These are phyloP conservation scores for Tyto alba DNA, from an alignment of 2,113 vertebrate species.

Conservation along the genomic window DNA sequence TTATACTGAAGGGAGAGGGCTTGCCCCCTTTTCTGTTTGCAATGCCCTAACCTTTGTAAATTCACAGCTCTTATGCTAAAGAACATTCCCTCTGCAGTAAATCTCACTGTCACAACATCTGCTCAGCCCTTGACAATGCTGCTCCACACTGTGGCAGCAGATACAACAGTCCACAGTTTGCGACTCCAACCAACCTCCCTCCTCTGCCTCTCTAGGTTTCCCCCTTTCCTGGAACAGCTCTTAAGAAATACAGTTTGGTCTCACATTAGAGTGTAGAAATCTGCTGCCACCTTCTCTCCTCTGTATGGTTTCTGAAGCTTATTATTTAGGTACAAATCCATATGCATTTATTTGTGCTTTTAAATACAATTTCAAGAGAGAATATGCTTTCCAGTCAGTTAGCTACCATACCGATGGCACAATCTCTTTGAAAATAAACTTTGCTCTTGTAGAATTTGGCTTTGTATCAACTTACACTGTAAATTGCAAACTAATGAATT, in stretches of 20 bases:
- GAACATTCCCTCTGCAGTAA: not conserved
- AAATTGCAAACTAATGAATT: slow-evolving; percentile 64
- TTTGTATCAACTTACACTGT: slow-evolving; percentile 36
- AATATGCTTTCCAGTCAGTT: not conserved
- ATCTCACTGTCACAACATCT: not conserved
- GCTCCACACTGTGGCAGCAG: fast-evolving
- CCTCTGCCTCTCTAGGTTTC: not conserved
- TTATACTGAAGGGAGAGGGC: not conserved
- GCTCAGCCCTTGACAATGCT: not conserved
- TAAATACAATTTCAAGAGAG: not conserved
- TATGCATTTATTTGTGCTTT: not conserved
- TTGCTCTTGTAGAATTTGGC: slow-evolving; percentile 17
- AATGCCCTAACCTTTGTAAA: not conserved
- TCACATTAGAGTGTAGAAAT: not conserved
- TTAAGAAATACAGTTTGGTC: not conserved
- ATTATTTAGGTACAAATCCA: not conserved
- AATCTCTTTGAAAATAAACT: slow-evolving; percentile 45
- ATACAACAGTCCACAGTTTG: not conserved
- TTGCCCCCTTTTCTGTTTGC: not conserved
- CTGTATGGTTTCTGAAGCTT: not conserved
- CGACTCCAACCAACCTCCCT: not conserved
- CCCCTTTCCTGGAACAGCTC: not conserved
- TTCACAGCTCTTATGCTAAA: not conserved
- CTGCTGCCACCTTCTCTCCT: not conserved
- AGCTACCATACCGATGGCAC: not conserved